phyloP scores from a whole-genome alignment of 92 coral and sea anemone genomes.

The Zoanthus gigantus region DNA sequence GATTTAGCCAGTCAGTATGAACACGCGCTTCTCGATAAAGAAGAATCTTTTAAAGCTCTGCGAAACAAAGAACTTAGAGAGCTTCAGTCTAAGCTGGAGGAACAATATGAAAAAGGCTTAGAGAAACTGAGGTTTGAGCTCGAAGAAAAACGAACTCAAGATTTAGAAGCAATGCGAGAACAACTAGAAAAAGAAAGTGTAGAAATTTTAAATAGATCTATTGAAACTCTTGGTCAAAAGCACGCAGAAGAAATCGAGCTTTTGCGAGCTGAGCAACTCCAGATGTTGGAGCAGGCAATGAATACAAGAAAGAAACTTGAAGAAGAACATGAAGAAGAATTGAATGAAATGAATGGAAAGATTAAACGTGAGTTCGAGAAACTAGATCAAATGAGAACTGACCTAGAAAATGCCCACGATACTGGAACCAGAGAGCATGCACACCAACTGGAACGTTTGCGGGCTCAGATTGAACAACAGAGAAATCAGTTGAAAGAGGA shows the following conservation, averaged over 20 bases:
- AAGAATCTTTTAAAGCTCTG: background rate
- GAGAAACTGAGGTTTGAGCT: conserved; percentile 73
- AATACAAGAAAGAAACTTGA: conserved; percentile 75
- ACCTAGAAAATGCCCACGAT: conserved; percentile 75
- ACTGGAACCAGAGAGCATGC: conserved; percentile 81
- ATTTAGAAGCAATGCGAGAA: conserved; percentile 72
- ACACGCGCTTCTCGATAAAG: conserved; percentile 53
- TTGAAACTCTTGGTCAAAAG: conserved; percentile 81
- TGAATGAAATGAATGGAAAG: conserved; percentile 80
- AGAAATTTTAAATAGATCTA: conserved; percentile 77
- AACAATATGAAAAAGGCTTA: conserved; percentile 75
- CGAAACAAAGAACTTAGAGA: conserved; percentile 64
- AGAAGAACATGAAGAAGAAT: conserved; percentile 77
- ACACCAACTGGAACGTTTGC: conserved; percentile 80
- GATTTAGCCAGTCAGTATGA: conserved; percentile 61
- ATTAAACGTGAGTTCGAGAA: conserved; percentile 80
- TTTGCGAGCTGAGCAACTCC: conserved; percentile 78
- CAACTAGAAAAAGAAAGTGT: conserved; percentile 82
- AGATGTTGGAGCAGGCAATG: conserved; percentile 74
- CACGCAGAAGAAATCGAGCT: conserved; percentile 80
- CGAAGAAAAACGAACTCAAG: conserved; percentile 66
- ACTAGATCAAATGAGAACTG: conserved; percentile 78
- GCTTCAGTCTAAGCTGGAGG: conserved; percentile 69
- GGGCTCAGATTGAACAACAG: conserved; percentile 88
- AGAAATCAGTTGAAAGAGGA: conserved; percentile 73